phyloP scores from a whole-genome alignment of 2,113 vertebrate genomes.

The Zosterops borbonicus region DNA sequence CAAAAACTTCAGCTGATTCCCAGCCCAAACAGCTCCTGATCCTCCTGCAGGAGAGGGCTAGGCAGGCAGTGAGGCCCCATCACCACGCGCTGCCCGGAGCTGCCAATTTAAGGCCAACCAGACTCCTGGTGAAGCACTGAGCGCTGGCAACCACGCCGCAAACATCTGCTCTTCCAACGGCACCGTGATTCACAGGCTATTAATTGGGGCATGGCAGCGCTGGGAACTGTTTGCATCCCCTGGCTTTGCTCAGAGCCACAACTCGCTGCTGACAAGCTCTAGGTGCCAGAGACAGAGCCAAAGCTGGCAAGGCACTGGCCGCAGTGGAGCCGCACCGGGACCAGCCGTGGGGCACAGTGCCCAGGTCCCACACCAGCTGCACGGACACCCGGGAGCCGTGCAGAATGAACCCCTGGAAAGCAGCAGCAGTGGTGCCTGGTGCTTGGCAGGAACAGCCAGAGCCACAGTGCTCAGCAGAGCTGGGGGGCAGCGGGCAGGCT shows the following conservation, averaged over 20 bases:
- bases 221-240: constrained; percentile 39
- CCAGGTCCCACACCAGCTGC: not conserved
- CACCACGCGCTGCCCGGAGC: not conserved
- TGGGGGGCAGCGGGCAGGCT: accelerated
- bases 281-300: not conserved
- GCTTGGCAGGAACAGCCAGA: not conserved
- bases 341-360: accelerated
- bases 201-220: constrained; percentile 43
- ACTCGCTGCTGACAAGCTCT: not conserved
- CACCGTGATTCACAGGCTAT: constrained; percentile 51
- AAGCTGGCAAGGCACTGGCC: not conserved
- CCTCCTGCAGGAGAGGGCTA: not conserved
- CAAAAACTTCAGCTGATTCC: constrained; percentile 9
- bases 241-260: constrained; percentile 53
- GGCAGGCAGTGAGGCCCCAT: not conserved
- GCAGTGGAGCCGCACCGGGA: not conserved
- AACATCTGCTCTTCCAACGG: constrained; percentile 58
- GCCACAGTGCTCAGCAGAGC: accelerated
- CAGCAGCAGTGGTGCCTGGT: accelerated
- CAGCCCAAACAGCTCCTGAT: not conserved
- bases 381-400: accelerated
- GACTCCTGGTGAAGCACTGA: not conserved
- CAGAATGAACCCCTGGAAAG: not conserved
- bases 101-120: not conserved
- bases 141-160: not conserved